Percentiles rank a stretch among this genome's conserved stretches.
phyloP scores from a whole-genome alignment of 2,797 vertebrate genomes.

The Ambastaia sidthimunki region DNA sequence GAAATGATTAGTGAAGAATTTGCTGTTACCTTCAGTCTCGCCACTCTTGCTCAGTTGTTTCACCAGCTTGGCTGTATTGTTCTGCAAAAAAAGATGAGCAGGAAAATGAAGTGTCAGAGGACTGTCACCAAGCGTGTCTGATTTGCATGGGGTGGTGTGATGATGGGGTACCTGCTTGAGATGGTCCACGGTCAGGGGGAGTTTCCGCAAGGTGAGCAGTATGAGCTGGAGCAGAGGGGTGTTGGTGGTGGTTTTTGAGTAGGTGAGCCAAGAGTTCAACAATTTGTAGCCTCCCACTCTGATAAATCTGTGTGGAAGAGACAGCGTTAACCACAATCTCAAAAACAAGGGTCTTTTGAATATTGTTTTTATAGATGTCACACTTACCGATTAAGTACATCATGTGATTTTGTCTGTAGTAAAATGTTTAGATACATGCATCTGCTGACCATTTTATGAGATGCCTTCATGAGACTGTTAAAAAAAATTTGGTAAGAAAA shows the following conservation, averaged over 20 bases:
- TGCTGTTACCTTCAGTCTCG: conserved; percentile 87
- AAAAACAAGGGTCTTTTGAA: neutral
- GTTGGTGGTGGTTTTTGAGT: conserved; percentile 91
- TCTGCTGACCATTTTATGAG: conserved; percentile 93
- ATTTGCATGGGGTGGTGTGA: neutral
- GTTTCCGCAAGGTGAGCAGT: conserved; percentile 90
- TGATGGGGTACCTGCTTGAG: conserved; percentile 86
- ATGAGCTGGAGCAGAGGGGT: conserved; percentile 91
- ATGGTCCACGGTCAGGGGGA: conserved; percentile 93
- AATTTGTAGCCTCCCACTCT: conserved; percentile 90
- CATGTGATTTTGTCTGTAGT: conserved; percentile 89
- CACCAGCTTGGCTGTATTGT: conserved; percentile 96
- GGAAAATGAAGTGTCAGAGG: neutral
- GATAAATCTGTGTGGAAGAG: conserved; percentile 82
- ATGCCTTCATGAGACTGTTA: conserved; percentile 92
- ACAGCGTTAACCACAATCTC: neutral
- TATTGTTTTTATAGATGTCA: neutral
- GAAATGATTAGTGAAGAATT: neutral
- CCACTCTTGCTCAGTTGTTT: conserved; percentile 93
- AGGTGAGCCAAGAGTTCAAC: conserved; percentile 92
- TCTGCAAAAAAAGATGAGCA: conserved; percentile 72
- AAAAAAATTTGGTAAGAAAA: conserved; percentile 9
- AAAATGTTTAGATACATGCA: conserved; percentile 96
- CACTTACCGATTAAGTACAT: conserved; percentile 86
- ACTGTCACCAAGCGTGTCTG: neutral